phyloP scores from a whole-genome alignment of 2,113 vertebrate species.

The Lutjanus erythropterus region DNA sequence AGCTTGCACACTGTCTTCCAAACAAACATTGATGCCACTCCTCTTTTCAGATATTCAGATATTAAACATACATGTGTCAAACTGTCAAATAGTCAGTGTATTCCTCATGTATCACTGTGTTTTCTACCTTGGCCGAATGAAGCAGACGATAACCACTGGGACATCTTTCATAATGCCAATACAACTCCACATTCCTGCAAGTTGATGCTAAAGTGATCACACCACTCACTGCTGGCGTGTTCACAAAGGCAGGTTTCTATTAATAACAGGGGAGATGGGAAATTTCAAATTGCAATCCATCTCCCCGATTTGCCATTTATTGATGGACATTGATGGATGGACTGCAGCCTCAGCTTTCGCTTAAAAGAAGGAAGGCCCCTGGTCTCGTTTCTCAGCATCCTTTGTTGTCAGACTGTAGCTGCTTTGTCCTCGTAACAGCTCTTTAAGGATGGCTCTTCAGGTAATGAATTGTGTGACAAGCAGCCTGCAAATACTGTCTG shows the following conservation, averaged over 20 bases:
- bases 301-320: constrained; percentile 40
- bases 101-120: neutral
- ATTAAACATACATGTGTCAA: neutral
- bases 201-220: constrained; percentile 59
- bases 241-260: constrained; percentile 29
- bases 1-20: neutral
- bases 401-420: constrained; percentile 32
- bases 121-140: neutral
- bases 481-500: constrained; percentile 43
- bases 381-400: constrained; percentile 10
- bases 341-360: neutral
- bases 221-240: constrained; percentile 25
- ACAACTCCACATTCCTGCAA: constrained; percentile 8
- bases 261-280: constrained; percentile 16
- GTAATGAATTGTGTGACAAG: constrained; percentile 64
- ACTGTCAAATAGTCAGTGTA: neutral
- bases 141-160: neutral
- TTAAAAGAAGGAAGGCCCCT: constrained; percentile 22
- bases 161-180: constrained; percentile 10
- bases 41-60: constrained; percentile 2
- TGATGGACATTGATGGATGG: constrained; percentile 29
- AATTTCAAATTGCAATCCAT: constrained; percentile 30
- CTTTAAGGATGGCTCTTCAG: constrained; percentile 56
- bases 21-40: constrained; percentile 1
- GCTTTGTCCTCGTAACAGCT: constrained; percentile 42